Evolutionary conservation across 2,113 vertebrate genomes (phyloP).

Genomic region (Callionymus lyra): DNA sequence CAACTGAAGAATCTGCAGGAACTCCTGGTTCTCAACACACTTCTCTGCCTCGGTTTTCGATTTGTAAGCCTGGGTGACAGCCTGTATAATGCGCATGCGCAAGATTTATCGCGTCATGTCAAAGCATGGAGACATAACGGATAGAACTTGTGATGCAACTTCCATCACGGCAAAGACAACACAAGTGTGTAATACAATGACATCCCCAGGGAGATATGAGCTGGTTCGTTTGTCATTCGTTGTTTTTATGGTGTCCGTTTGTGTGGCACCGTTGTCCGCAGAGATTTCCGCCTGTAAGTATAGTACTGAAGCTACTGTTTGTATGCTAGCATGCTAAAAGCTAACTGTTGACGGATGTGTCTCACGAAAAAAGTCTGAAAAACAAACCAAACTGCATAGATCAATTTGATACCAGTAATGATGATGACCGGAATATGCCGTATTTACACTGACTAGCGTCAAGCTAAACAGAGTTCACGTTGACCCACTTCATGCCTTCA

Average conservation of each 20-base stretch:
- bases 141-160: slow-evolving; percentile 2
- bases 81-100: slow-evolving; percentile 11
- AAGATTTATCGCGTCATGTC: too few relatives aligned
- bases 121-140: slow-evolving; percentile 10
- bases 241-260: slow-evolving; percentile 35
- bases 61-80: slow-evolving; percentile 19
- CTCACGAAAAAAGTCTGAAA: neutral
- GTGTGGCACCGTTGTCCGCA: slow-evolving; percentile 42
- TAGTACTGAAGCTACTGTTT: neutral
- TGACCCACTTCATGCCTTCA: too few relatives aligned
- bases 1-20: neutral
- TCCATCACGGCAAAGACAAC: neutral
- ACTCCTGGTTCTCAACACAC: neutral
- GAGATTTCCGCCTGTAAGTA: slow-evolving; percentile 47
- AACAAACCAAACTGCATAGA: neutral
- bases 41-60: slow-evolving; percentile 33
- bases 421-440: too few relatives aligned
- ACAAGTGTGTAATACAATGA: slow-evolving; percentile 19
- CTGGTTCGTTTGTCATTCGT: slow-evolving; percentile 4
- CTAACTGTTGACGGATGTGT: too few relatives aligned
- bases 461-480: neutral
- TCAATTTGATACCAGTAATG: too few relatives aligned
- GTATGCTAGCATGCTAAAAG: neutral
- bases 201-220: neutral
- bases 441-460: neutral